A percentile compares a stretch with the other conserved stretches of the same genome.
Conservation (phyloP, 2,113 vertebrate genomes). For the Leptodactylus fuscus region DNA sequence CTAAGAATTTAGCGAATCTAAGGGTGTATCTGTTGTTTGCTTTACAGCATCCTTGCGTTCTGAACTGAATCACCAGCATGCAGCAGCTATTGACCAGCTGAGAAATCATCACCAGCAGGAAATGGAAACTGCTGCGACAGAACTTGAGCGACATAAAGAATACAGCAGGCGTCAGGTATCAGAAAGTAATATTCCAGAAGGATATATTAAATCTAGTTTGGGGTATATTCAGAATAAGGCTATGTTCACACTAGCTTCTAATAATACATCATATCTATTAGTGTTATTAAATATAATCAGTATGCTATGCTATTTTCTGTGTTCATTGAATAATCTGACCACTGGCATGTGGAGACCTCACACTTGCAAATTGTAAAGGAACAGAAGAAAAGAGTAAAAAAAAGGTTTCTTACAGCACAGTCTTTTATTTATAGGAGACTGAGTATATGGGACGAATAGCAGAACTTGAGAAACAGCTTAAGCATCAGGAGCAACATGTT, state of each 20-base stretch:
- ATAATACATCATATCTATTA: too few species aligned
- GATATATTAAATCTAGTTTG: not conserved
- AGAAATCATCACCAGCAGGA: conserved; percentile 93
- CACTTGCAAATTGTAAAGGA: not conserved
- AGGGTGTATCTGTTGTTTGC: not conserved
- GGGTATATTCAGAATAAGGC: not conserved
- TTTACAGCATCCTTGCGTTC: conserved; percentile 89
- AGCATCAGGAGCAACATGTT: conserved; percentile 90
- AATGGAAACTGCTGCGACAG: conserved; percentile 81
- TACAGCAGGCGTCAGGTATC: conserved; percentile 86
- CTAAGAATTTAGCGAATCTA: not conserved
- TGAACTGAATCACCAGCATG: conserved; percentile 95
- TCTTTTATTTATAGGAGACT: conserved; percentile 78
- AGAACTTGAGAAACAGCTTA: conserved; percentile 90
- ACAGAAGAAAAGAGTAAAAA: not conserved
- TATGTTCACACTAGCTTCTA: not conserved
- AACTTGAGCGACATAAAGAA: conserved; percentile 90
- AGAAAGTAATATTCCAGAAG: not conserved
- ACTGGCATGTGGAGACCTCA: not conserved
- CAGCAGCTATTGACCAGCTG: conserved; percentile 91
- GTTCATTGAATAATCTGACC: not conserved
- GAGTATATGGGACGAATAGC: conserved; percentile 87
- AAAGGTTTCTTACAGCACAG: not conserved
- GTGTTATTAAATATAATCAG: too few species aligned
- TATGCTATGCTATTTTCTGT: too few species aligned